Evolutionary conservation across 1,140 invertebrate species (phyloP).

Genomic region (Monomorium pharaonis): DNA sequence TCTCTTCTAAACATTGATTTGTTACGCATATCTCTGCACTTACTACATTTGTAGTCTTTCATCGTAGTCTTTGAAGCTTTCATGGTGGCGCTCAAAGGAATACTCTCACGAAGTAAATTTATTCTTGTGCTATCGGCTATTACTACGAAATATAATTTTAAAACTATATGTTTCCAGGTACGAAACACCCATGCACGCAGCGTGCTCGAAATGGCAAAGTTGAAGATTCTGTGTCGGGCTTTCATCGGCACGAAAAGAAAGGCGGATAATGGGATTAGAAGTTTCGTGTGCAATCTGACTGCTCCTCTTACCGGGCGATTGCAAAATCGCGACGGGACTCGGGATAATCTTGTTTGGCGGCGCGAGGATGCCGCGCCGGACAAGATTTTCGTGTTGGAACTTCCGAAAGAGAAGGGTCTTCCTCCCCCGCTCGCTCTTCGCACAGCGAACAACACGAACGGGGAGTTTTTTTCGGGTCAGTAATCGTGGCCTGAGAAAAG

Average conservation of each 20-base stretch:
- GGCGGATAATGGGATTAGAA: slow-evolving; percentile 29
- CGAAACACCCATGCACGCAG: slow-evolving; percentile 23
- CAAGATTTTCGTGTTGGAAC: neutral
- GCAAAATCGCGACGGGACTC: slow-evolving; percentile 6
- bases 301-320: slow-evolving; percentile 29
- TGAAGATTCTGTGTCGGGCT: slow-evolving; percentile 26
- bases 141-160: slow-evolving; percentile 30
- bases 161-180: slow-evolving; percentile 24
- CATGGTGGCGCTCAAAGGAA: neutral
- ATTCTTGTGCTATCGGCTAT: neutral
- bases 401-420: slow-evolving; percentile 22
- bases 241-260: slow-evolving; percentile 29
- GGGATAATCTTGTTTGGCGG: slow-evolving; percentile 9
- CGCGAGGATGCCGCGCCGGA: neutral
- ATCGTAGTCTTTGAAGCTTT: neutral
- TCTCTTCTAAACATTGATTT: neutral
- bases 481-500: slow-evolving; percentile 5
- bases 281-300: slow-evolving; percentile 36
- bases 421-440: neutral
- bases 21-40: neutral
- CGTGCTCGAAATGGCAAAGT: slow-evolving; percentile 44
- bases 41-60: neutral
- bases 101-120: neutral
- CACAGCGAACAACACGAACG: slow-evolving; percentile 7
- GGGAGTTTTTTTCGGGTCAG: slow-evolving; percentile 48